Conservation (phyloP, 1,140 invertebrate species). For the Drosophila lowei region DNA sequence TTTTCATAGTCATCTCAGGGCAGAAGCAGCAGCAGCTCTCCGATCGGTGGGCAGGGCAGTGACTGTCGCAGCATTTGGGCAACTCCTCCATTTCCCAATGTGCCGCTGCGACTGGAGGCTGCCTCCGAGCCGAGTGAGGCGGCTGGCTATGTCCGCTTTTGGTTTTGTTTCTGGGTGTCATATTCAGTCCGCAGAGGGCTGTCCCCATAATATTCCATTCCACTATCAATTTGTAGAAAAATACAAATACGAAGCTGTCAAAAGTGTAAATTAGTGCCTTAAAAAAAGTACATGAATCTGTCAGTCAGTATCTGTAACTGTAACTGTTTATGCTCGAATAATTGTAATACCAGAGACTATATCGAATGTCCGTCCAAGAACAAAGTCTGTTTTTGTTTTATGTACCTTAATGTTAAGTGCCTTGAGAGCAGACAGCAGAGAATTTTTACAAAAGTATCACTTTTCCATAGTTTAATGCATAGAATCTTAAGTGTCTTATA, state of each 20-base stretch:
- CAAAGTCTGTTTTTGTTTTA: constrained; percentile 45
- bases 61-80: constrained; percentile 69
- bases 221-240: constrained; percentile 53
- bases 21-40: constrained; percentile 11
- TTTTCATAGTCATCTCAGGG: constrained; percentile 82
- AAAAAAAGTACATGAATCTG: constrained; percentile 23
- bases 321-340: constrained; percentile 40
- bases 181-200: background rate
- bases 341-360: constrained; percentile 44
- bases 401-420: constrained; percentile 57
- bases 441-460: constrained; percentile 20
- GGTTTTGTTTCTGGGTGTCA: constrained; percentile 23
- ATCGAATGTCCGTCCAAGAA: constrained; percentile 63
- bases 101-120: constrained; percentile 8
- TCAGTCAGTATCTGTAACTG: constrained; percentile 3
- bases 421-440: constrained; percentile 28
- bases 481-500: constrained; percentile 45
- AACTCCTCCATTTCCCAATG: constrained; percentile 76
- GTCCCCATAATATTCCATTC: constrained; percentile 22
- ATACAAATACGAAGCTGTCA: constrained; percentile 32
- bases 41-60: constrained; percentile 72
- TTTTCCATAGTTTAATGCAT: constrained; percentile 42
- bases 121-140: constrained; percentile 29
- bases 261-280: constrained; percentile 66
- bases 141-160: constrained; percentile 38